Base-by-base conservation (phyloP, 2,888 invertebrate species). In the Agonopterix alstromeriana region DNA sequence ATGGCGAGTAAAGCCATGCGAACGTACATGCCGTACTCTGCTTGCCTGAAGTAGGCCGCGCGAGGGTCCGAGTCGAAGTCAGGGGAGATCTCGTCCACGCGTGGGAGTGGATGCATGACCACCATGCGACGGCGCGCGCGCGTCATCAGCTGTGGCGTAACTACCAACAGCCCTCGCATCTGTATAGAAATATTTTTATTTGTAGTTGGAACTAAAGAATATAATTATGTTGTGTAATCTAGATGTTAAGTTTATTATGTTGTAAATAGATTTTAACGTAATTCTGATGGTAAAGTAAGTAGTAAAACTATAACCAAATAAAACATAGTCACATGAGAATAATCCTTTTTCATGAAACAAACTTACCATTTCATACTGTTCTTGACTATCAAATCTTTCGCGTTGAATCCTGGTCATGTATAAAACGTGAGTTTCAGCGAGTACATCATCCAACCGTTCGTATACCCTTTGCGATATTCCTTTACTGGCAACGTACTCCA, bases 331-430 rank as follows among this genome's bases (percentile, higher is more conserved):
- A 27, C 27, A 27, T 27, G 27, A 27, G 27, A 27, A 27, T 44
- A 44, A 35, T 14, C 14, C 9, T 14, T n/a, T 42, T 42, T 12
- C 14, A 42, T 42, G 8, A 1, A 42, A 42, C 10, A 40, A 1
- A 27, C 17, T 73, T 87, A 97, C 97, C 91, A 93, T 91, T 53
- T 96, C 90, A 77, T 98, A 99, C 65, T 97, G 97, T 54, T 94
- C 94, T 65, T 94, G 90, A 36, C 92, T 93, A 7, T 90, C 77
- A 77, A 99, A 99, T 62, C 99, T 90, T 82, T 99, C 99, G 43
- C 94, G 92, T 77, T 99, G 99, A 63, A 99, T 98, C 60, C 99
- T 92, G 0, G 99, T 99, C 95, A 99, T 97, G 73, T 99, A 99
- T 35, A 99, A 87, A 0, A 99, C 98, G 82, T 99, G 99, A 0